Evolutionary conservation across 2,888 invertebrate genomes (phyloP).

Genomic region (Drosophila kambysellisi): DNA sequence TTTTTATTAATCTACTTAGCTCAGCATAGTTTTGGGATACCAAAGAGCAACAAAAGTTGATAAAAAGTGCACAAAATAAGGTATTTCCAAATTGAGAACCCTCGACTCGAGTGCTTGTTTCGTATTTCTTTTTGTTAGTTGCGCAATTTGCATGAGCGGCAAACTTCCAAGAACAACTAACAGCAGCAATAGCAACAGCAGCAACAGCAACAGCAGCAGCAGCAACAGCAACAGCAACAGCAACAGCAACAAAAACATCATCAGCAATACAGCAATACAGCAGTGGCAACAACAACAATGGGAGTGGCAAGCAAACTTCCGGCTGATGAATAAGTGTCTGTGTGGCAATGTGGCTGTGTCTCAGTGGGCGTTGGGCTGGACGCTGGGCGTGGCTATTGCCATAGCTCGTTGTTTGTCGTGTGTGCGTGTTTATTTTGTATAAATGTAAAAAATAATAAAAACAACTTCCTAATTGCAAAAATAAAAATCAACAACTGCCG

Average conservation of each 20-base stretch:
- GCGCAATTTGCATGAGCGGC: slow-evolving; percentile 79
- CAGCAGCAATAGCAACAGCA: slow-evolving; percentile 63
- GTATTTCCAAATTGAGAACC: not conserved
- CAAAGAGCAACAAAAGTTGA: not conserved
- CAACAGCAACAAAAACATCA: slow-evolving; percentile 31
- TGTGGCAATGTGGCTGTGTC: slow-evolving; percentile 46
- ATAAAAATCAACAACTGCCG: slow-evolving; percentile 72
- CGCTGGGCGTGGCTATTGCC: slow-evolving; percentile 53
- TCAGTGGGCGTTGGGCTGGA: slow-evolving; percentile 30
- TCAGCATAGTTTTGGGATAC: not conserved
- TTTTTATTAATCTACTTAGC: not conserved
- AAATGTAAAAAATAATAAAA: slow-evolving; percentile 72
- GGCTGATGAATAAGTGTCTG: slow-evolving; percentile 80
- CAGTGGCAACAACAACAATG: slow-evolving; percentile 46
- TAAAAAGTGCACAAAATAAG: not conserved
- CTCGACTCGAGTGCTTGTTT: not conserved
- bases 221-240: no score
- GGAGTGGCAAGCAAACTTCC: slow-evolving; percentile 72
- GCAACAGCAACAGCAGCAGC: slow-evolving; percentile 32
- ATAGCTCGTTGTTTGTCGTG: slow-evolving; percentile 29
- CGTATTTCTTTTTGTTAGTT: slow-evolving; percentile 49
- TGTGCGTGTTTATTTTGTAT: slow-evolving; percentile 65
- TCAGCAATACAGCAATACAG: slow-evolving; percentile 26
- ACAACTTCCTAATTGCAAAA: slow-evolving; percentile 78
- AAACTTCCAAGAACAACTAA: slow-evolving; percentile 80